Percentiles rank a stretch among this genome's conserved stretches.
Evolutionary conservation across 2,797 vertebrate genomes (phyloP).

Genomic region (Hippopotamyrus pictus): DNA sequence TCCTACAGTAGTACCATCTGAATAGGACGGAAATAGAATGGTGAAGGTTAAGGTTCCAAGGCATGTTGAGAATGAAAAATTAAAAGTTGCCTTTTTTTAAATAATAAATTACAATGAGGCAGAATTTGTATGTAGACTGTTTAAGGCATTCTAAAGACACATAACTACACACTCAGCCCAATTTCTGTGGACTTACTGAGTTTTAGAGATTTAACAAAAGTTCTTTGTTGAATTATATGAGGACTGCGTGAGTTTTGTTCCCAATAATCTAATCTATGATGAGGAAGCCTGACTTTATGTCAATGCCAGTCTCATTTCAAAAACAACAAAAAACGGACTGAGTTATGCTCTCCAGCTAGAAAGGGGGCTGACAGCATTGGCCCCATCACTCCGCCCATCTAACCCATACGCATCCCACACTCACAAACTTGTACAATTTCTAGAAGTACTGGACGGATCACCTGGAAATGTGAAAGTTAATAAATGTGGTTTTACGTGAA

Average conservation of each 20-base stretch:
- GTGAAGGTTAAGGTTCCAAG: neutral
- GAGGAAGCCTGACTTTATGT: neutral
- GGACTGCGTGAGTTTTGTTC: neutral
- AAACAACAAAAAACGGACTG: neutral
- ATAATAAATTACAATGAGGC: neutral
- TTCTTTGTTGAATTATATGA: neutral
- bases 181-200: neutral
- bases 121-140: neutral
- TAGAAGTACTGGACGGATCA: neutral
- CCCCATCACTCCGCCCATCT: neutral
- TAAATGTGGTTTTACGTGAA: neutral
- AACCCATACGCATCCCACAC: neutral
- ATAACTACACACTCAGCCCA: neutral
- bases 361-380: neutral
- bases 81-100: neutral
- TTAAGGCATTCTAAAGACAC: neutral
- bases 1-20: neutral
- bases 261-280: neutral
- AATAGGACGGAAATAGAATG: neutral
- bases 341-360: neutral
- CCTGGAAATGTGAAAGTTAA: neutral
- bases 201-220: neutral
- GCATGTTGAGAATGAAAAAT: neutral
- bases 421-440: neutral
- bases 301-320: neutral